Conservation (phyloP, 1,140 invertebrate genomes). For the Scaptomyza pallida region DNA sequence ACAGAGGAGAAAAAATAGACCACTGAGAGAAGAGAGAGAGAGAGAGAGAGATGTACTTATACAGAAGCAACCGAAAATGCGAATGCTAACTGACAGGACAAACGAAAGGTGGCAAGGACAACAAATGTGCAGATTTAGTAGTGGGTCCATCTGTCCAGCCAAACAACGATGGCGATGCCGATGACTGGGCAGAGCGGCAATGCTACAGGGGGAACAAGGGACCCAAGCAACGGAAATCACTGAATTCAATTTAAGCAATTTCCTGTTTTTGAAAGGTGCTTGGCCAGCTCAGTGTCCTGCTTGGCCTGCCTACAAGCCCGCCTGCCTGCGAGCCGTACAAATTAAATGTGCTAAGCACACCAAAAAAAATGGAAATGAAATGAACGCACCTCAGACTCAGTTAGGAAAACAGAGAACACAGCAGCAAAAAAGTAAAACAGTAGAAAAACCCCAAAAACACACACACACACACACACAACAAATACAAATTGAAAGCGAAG, state of each 20-base stretch:
- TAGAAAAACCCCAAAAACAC: conserved; percentile 9
- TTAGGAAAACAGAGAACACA: conserved; percentile 48
- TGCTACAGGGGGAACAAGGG: conserved; percentile 19
- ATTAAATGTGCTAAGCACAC: conserved; percentile 45
- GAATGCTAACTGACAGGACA: background rate
- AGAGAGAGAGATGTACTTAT: background rate
- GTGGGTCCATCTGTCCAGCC: conserved; percentile 4
- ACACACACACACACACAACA: conserved; percentile 19
- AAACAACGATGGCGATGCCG: background rate
- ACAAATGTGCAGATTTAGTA: conserved; percentile 10
- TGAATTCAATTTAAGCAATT: conserved; percentile 78
- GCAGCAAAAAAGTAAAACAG: background rate
- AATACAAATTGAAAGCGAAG: background rate
- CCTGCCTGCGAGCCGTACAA: conserved; percentile 9
- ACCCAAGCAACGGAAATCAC: conserved; percentile 56
- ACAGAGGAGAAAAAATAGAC: too few species aligned
- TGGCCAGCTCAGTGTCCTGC: conserved; percentile 1
- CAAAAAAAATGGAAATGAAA: conserved; percentile 46
- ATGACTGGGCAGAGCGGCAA: background rate
- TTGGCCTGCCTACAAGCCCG: background rate
- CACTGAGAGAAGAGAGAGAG: too few species aligned
- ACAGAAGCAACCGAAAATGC: conserved; percentile 4
- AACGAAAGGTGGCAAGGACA: background rate
- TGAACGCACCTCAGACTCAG: conserved; percentile 56
- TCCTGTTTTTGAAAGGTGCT: conserved; percentile 69